Base-by-base conservation (phyloP, 2,888 invertebrate genomes). In the Parnassius apollo region DNA sequence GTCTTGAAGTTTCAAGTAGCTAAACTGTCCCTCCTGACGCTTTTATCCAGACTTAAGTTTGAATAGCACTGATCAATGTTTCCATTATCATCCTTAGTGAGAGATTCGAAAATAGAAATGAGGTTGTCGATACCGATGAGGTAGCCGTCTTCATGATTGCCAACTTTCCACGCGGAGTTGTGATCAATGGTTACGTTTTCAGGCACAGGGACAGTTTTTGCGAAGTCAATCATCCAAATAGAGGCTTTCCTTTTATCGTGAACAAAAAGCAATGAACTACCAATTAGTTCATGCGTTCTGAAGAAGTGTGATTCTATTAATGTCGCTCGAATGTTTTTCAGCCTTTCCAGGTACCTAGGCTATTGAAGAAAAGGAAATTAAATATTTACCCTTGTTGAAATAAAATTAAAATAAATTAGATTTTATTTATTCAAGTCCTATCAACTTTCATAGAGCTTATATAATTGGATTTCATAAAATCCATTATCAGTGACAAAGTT, bases 171-270 rank as follows among this genome's bases (percentile, higher is more conserved):
- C 59, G 95, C 94, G 25, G 95, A 94, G 67, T 94, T 94, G 85
- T 98, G 98, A 75, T 95, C 94, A 64, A 98, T 96, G 49, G 83
- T 91, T 66, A 95, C 88, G 66, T 95, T 93, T 1, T 94, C 93
- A 0, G 98, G 97, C 48, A 98, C 93, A 12, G 95, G 94, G 54
- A 97, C 94, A 0, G 98, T 98, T 90, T 99, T 99, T 56, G 99
- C 98, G 81, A 99, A 99, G 88, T 99, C 99, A 71, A 99, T 99
- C 92, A 99, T 94, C 99, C 99, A 99, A 12, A 98, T 95, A 67
- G 96, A 97, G 42, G 98, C 97, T 80, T 95, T 96, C 70, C 94
- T 94, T 62, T 95, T 93, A 84, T 99, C 98, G 90, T 98, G 98
- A 60, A 99, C 98, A 82, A 99, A 97, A 63, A 99, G 93, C 64